These are phyloP conservation scores for Acheta domesticus DNA, from an alignment of 2,888 invertebrate genomes.

Conservation along the genomic window DNA sequence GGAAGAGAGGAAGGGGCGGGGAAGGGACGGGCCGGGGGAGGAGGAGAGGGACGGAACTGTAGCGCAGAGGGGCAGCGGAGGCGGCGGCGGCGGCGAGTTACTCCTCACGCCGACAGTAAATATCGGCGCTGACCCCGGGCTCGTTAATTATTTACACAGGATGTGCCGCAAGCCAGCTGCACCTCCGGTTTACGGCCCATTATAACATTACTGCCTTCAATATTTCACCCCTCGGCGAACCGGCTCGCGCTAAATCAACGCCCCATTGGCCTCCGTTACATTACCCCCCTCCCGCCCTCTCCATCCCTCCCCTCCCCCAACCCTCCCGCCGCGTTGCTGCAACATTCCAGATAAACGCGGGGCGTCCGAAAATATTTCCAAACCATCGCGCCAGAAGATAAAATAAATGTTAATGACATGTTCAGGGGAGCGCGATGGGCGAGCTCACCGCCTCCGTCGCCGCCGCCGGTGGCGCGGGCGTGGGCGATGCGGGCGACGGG, in stretches of 20 bases:
- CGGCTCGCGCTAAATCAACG: background rate
- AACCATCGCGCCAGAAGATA: background rate
- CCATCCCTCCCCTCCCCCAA: too few relatives aligned
- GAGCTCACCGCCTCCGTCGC: too few relatives aligned
- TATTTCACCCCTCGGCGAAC: background rate
- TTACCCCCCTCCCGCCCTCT: background rate
- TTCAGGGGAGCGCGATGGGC: background rate
- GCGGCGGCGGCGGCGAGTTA: background rate
- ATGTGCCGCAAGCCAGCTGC: slow-evolving; percentile 7
- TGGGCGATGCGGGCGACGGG: too few relatives aligned
- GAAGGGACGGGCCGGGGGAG: too few relatives aligned
- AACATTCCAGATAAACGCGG: slow-evolving; percentile 10
- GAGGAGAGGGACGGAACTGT: too few relatives aligned
- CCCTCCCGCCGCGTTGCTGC: background rate
- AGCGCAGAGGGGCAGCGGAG: background rate
- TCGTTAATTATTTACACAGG: slow-evolving; percentile 9
- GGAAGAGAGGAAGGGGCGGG: too few relatives aligned
- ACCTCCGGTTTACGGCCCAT: slow-evolving; percentile 1
- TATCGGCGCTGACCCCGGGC: slow-evolving; percentile 18
- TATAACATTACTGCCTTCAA: slow-evolving; percentile 18
- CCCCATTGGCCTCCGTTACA: background rate
- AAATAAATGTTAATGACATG: background rate
- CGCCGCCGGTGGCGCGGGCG: too few relatives aligned
- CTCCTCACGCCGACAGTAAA: slow-evolving; percentile 18
- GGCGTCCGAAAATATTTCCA: background rate